These are phyloP conservation scores for Turnix velox DNA, from an alignment of 2,113 vertebrate species.

Conservation along the genomic window DNA sequence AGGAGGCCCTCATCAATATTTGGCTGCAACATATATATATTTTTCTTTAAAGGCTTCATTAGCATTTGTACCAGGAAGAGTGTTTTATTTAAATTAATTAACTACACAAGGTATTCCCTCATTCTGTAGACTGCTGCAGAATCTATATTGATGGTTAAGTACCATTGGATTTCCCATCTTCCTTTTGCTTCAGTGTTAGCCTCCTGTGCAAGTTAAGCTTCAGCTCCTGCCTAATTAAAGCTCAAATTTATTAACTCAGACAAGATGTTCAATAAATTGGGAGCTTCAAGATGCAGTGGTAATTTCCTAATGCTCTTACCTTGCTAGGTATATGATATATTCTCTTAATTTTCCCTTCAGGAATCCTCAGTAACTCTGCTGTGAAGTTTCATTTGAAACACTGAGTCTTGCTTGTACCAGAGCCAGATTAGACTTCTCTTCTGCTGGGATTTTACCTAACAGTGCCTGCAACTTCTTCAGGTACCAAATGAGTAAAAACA, in stretches of 20 bases:
- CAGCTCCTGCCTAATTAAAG: background rate
- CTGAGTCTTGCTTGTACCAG: background rate
- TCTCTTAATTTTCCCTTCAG: background rate
- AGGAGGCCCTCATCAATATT: background rate
- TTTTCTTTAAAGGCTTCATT: background rate
- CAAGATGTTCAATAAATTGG: background rate
- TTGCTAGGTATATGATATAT: background rate
- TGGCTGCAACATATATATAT: background rate
- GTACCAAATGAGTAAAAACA: background rate
- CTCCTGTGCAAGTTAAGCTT: background rate
- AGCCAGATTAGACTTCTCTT: background rate
- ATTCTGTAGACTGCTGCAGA: background rate
- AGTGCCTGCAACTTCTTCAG: background rate
- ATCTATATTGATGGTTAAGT: background rate
- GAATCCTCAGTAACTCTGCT: background rate
- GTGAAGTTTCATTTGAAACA: background rate
- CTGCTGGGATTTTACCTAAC: background rate
- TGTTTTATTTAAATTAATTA: background rate
- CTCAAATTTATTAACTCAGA: background rate
- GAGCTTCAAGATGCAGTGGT: background rate
- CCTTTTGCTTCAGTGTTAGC: background rate
- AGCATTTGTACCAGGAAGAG: background rate
- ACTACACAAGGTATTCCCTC: background rate
- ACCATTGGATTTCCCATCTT: background rate
- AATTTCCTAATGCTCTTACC: background rate